Conservation (phyloP, 2,113 vertebrate species). For the Neogobius melanostomus region DNA sequence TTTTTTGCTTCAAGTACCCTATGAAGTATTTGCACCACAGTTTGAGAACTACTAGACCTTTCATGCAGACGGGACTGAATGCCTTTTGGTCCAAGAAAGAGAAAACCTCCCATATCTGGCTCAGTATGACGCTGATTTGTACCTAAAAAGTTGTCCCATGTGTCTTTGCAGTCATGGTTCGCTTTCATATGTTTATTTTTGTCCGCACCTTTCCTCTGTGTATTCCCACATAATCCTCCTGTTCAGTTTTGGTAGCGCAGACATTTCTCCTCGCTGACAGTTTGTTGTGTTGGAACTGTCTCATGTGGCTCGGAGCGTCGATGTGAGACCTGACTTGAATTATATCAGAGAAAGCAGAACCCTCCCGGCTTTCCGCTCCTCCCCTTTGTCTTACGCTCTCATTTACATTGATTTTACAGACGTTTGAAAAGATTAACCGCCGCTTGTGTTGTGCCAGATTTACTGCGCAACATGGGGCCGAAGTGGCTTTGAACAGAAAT, state of each 20-base stretch:
- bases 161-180: not conserved
- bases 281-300: not conserved
- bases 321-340: not conserved
- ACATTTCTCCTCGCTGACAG: not conserved
- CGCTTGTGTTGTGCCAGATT: slow-evolving; percentile 12
- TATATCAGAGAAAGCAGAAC: slow-evolving; percentile 2
- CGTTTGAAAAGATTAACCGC: slow-evolving; percentile 10
- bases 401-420: slow-evolving; percentile 11
- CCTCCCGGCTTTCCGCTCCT: not conserved
- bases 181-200: not conserved
- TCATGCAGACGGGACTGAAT: too few relatives aligned
- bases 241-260: not conserved
- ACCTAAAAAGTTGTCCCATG: not conserved
- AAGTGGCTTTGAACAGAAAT: slow-evolving; percentile 10
- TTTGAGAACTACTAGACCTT: too few relatives aligned
- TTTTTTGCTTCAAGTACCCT: too few relatives aligned
- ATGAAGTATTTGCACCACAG: too few relatives aligned
- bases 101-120: too few relatives aligned
- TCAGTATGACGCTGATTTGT: not conserved
- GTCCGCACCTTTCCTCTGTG: slow-evolving; percentile 1
- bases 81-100: too few relatives aligned
- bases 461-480: not conserved
- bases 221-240: not conserved
- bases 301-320: not conserved
- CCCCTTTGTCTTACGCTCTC: slow-evolving; percentile 3